Percentiles rank a stretch among this genome's conserved stretches.
Evolutionary conservation across 2,113 vertebrate genomes (phyloP).

Genomic region (Varanus komodoensis): DNA sequence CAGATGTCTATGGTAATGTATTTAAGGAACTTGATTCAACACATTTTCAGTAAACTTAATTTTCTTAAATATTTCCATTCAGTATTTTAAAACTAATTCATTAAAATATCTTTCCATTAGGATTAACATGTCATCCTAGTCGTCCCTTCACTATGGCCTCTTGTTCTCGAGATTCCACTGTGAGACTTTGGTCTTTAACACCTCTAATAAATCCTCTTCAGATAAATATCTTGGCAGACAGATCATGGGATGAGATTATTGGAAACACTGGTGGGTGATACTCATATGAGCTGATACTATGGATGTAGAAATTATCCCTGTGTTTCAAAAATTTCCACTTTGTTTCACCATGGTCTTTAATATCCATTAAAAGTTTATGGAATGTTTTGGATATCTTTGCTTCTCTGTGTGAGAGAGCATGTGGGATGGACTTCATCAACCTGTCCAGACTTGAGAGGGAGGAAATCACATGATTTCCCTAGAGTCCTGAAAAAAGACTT

Average conservation of each 20-base stretch:
- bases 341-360: not conserved
- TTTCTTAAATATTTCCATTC: not conserved
- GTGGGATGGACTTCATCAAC: no score
- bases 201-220: conserved; percentile 90
- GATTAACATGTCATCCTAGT: conserved; percentile 91
- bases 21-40: not conserved
- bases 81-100: not conserved
- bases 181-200: conserved; percentile 94
- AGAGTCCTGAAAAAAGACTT: no score
- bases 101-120: conserved; percentile 67
- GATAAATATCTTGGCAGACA: conserved; percentile 88
- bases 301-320: not conserved
- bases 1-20: conserved; percentile 93
- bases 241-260: conserved; percentile 92
- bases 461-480: not conserved
- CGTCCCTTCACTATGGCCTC: conserved; percentile 97
- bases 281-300: not conserved
- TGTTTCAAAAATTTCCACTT: not conserved
- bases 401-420: not conserved
- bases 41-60: not conserved
- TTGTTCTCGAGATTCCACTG: conserved; percentile 96
- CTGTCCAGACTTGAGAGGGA: no score
- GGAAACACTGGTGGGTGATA: conserved; percentile 87
- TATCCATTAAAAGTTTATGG: not conserved
- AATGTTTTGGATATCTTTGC: not conserved